Evolutionary conservation across 2,797 vertebrate species (phyloP).

Genomic region (Synaphobranchus kaupii): DNA sequence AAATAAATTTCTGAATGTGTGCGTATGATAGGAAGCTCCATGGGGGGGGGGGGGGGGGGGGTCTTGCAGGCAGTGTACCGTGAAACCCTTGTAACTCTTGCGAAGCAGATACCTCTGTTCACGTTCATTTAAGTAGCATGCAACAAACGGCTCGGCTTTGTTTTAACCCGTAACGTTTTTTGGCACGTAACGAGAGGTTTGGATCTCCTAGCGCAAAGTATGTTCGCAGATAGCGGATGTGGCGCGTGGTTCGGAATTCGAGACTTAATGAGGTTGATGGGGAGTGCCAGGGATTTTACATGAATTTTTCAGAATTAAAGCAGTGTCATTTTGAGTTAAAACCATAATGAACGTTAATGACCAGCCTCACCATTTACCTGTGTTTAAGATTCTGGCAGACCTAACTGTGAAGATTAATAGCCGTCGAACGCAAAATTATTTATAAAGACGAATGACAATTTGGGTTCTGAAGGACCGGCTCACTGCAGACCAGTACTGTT

Average conservation of each 20-base stretch:
- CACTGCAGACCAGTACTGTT: not conserved
- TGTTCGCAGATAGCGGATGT: not conserved
- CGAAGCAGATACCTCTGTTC: not conserved
- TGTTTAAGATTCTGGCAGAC: not conserved
- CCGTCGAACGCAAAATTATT: not conserved
- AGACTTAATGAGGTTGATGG: not conserved
- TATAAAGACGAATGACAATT: not conserved
- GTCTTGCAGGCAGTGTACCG: not conserved
- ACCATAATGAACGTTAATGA: not conserved
- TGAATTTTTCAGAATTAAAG: not conserved
- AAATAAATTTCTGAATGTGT: not conserved
- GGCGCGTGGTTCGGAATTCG: not conserved
- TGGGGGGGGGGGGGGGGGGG: not conserved
- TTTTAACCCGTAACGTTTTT: not conserved
- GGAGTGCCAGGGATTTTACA: not conserved
- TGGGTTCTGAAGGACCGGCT: not conserved
- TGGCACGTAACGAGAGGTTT: not conserved
- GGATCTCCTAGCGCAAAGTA: not conserved
- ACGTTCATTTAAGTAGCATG: not conserved
- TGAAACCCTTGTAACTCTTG: not conserved
- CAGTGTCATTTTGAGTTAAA: not conserved
- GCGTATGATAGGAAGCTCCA: too few species aligned
- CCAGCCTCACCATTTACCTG: not conserved
- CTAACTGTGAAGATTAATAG: not conserved
- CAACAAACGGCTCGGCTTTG: not conserved